These are phyloP conservation scores for Lasiommata megera DNA, from an alignment of 2,888 invertebrate genomes.

Conservation along the genomic window DNA sequence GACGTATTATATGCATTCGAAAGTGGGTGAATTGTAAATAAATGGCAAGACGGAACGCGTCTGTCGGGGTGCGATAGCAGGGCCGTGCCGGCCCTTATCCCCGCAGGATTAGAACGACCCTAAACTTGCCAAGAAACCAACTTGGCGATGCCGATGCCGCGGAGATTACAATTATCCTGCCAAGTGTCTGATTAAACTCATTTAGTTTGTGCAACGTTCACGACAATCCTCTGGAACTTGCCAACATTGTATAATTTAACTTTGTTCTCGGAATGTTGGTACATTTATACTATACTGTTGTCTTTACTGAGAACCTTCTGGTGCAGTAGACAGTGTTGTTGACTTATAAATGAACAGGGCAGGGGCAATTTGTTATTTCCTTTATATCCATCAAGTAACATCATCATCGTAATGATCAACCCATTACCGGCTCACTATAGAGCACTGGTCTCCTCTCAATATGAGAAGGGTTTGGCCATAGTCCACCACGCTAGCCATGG, in stretches of 20 bases:
- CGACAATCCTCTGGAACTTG: background rate
- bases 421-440: no score
- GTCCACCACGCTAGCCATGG: no score
- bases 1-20: background rate
- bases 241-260: background rate
- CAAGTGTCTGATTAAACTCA: constrained; percentile 6
- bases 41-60: constrained; percentile 34
- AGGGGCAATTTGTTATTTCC: no score
- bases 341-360: no score
- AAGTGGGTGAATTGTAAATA: constrained; percentile 11
- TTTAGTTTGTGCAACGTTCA: background rate
- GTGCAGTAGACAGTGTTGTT: no score
- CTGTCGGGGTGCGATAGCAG: constrained; percentile 58
- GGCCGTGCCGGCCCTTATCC: constrained; percentile 55
- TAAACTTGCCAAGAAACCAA: constrained; percentile 50
- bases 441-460: no score
- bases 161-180: constrained; percentile 20
- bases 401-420: no score
- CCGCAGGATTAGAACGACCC: constrained; percentile 59
- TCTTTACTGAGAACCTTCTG: no score
- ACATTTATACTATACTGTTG: no score
- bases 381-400: no score
- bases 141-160: constrained; percentile 37
- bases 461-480: no score
- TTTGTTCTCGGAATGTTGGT: no score